A percentile compares a stretch with the other conserved stretches of the same genome.
phyloP scores from a whole-genome alignment of 1,140 invertebrate species.

The Brachionus rotundiformis region DNA sequence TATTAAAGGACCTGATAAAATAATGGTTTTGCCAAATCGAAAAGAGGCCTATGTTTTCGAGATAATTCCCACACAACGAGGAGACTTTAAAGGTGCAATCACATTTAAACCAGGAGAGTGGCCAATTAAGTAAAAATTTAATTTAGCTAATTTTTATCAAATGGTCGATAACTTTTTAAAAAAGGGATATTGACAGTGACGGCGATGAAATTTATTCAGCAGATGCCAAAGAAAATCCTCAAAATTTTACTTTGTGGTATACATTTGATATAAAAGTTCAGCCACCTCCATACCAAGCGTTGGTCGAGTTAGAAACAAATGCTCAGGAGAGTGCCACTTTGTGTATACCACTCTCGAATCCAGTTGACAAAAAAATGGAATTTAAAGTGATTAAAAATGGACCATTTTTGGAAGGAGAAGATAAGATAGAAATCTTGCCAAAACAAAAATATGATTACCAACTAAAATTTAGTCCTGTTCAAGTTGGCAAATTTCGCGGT shows the following conservation, averaged over 20 bases:
- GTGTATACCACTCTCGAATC: constrained; percentile 42
- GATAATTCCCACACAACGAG: constrained; percentile 57
- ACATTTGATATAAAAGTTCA: constrained; percentile 59
- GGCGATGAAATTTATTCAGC: constrained; percentile 60
- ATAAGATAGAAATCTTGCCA: constrained; percentile 56
- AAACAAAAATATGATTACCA: constrained; percentile 59
- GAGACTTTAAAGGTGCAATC: constrained; percentile 60
- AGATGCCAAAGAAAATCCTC: constrained; percentile 56
- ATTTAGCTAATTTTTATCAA: constrained; percentile 29
- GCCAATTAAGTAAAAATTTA: constrained; percentile 57
- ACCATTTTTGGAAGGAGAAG: constrained; percentile 54
- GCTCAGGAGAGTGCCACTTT: neutral
- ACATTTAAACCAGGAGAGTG: constrained; percentile 60
- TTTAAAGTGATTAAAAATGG: constrained; percentile 39
- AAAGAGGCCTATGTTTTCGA: constrained; percentile 57
- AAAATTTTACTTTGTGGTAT: constrained; percentile 62
- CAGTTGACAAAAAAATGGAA: constrained; percentile 28
- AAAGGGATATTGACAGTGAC: constrained; percentile 64
- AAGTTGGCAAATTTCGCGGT: constrained; percentile 58
- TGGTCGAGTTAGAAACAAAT: constrained; percentile 55
- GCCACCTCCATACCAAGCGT: constrained; percentile 58
- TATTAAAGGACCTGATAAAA: constrained; percentile 57
- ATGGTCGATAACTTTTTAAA: neutral
- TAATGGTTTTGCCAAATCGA: constrained; percentile 58
- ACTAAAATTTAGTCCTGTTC: constrained; percentile 58